phyloP scores from a whole-genome alignment of 2,113 vertebrate species.

The Neolamprologus sp. region DNA sequence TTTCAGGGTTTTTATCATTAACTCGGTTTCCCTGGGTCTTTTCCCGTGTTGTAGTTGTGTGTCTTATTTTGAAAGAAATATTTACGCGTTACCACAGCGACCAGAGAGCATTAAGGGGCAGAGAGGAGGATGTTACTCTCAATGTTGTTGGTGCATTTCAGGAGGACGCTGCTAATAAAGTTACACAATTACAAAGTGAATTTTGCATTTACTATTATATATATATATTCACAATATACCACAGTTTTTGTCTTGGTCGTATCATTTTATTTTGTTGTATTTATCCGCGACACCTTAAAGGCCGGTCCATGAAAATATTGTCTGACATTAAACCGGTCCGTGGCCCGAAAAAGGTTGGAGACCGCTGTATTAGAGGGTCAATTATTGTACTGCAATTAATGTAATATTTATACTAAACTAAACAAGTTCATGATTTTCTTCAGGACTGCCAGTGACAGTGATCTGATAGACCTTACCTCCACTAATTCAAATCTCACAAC shows the following conservation, averaged over 20 bases:
- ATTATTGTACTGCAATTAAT: neutral
- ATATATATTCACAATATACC: neutral
- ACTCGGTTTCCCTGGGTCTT: neutral
- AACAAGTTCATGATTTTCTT: neutral
- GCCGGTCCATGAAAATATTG: neutral
- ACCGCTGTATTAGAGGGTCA: neutral
- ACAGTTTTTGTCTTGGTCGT: neutral
- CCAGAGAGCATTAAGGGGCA: neutral
- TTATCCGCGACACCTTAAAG: neutral
- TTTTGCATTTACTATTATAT: neutral
- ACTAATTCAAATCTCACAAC: neutral
- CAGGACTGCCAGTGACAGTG: neutral
- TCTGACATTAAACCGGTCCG: neutral
- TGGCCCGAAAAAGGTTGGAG: neutral
- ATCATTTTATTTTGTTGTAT: neutral
- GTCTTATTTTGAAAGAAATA: neutral
- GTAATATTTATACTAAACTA: neutral
- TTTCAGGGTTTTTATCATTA: neutral
- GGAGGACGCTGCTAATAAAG: neutral
- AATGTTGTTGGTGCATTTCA: neutral
- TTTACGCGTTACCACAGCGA: fast-evolving
- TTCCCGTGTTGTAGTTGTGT: neutral
- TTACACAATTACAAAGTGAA: neutral
- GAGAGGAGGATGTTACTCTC: neutral
- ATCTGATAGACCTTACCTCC: neutral